Conservation (phyloP, 2,113 vertebrate species). For the Saguinus midas region DNA sequence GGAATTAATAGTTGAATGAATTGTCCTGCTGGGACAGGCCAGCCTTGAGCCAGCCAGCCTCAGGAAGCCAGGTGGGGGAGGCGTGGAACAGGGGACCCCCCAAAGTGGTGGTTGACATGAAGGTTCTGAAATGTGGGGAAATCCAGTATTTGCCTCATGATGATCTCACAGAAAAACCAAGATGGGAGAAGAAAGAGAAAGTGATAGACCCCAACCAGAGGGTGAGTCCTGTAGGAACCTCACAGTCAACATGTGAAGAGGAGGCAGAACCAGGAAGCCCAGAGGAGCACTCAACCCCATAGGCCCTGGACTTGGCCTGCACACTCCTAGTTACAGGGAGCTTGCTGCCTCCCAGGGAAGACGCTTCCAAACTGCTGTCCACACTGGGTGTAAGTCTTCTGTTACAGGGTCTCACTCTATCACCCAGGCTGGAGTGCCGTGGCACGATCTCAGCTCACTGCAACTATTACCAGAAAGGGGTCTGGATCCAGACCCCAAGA, state of each 20-base stretch:
- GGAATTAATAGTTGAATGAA: neutral
- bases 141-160: neutral
- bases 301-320: neutral
- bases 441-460: no score
- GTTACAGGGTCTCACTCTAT: no score
- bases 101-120: accelerated
- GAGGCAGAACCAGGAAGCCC: neutral
- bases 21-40: neutral
- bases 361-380: neutral
- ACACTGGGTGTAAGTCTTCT: no score
- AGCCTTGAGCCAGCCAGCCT: neutral
- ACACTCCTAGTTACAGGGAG: neutral
- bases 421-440: no score
- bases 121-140: neutral
- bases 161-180: neutral
- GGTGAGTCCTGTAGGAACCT: neutral
- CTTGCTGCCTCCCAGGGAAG: neutral
- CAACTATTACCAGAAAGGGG: no score
- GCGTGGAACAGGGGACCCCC: neutral
- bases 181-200: neutral
- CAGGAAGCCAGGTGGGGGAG: neutral
- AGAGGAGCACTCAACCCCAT: neutral
- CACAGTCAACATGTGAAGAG: neutral
- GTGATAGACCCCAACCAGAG: neutral
- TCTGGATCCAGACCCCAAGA: no score